These are phyloP conservation scores for Rhizomys pruinosus DNA, from an alignment of 2,113 vertebrate species.

Conservation along the genomic window DNA sequence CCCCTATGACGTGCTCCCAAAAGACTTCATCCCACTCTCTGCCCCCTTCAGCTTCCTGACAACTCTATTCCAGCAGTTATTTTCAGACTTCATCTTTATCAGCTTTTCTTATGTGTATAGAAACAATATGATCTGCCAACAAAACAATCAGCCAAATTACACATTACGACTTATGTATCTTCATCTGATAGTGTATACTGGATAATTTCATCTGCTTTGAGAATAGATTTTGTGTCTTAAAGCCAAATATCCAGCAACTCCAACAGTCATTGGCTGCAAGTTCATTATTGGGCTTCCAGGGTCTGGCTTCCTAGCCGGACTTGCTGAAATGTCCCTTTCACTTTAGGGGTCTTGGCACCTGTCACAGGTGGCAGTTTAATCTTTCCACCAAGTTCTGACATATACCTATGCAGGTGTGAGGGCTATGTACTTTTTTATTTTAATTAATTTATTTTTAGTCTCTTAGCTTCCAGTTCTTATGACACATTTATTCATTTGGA, in stretches of 20 bases:
- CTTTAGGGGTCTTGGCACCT: background rate
- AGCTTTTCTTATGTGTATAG: background rate
- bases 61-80: background rate
- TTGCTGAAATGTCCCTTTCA: background rate
- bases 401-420: conserved; percentile 46
- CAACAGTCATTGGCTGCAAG: background rate
- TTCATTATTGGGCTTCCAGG: background rate
- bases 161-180: background rate
- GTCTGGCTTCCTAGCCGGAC: background rate
- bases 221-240: background rate
- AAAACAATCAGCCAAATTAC: background rate
- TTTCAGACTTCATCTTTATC: background rate
- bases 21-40: background rate
- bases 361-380: background rate
- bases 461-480: conserved; percentile 60
- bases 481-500: conserved; percentile 59
- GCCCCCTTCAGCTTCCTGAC: background rate
- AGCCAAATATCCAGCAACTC: background rate
- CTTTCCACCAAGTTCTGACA: conserved; percentile 14
- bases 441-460: conserved; percentile 2
- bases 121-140: background rate
- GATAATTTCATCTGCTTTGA: background rate
- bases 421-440: background rate
- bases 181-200: background rate
- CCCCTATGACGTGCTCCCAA: background rate